Base-by-base conservation (phyloP, 2,113 vertebrate species). In the Cavia aperea region DNA sequence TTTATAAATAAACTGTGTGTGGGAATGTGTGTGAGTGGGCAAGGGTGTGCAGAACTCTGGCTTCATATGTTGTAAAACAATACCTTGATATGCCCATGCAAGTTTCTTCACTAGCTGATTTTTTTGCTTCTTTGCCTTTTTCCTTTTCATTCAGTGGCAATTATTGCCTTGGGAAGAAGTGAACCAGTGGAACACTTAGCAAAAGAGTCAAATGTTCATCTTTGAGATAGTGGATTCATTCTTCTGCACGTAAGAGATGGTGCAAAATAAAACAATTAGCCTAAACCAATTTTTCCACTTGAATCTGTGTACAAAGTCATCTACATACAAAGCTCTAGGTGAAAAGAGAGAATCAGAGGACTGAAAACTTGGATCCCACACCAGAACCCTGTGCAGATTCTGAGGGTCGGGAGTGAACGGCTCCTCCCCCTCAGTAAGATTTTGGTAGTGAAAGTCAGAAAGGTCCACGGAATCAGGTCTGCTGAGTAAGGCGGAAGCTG, bases 121-220 rank as follows among this genome's bases (percentile, higher is more conserved):
- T 84, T 86, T 75, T 70, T 90, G 14, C 85, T 65, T 91, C 36
- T 79, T 86, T 85, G 58, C 46, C n/a, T 86, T 88, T 82, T 86
- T 4, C 43, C 43, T 92, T 12, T 86, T 86, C 81, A 88, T 65
- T 82, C 58, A 70, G 2, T 29, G 33, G 0, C 26, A 93, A 43
- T 89, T 24, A 83, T 73, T 89, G n/a, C 49, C 83, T 92, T 89
- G 15, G 23, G 54, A 68, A 84, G 24, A 86, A 83, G 24, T 51
- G 60, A 91, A 31, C 65, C 16, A 78, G 86, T 3, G 92, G 39
- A 85, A 68, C 31, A 82, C 43, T 73, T 66, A 86, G 46, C 5
- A 79, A 65, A 93, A 86, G 54, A 63, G 68, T 83, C 60, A 72
- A 81, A 83, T 63, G 39, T 70, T 89, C 54, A 63, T 68, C 43